phyloP scores from a whole-genome alignment of 92 coral and sea anemone genomes.

The Pocillopora grandis region DNA sequence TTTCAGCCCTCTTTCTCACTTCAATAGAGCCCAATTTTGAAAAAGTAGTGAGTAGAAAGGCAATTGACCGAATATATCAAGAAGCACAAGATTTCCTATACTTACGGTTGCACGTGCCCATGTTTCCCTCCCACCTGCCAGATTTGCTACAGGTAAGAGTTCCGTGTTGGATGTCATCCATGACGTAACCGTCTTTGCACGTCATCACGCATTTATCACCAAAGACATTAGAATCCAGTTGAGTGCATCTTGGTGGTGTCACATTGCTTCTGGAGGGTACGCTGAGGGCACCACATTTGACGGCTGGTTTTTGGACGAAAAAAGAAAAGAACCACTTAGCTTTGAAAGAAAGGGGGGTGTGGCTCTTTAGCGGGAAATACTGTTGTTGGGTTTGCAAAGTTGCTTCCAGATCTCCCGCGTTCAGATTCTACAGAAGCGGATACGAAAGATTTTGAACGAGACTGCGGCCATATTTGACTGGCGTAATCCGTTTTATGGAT shows the following conservation, averaged over 20 bases:
- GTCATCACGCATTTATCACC: constrained; percentile 64
- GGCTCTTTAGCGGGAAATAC: neutral
- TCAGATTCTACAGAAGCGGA: too few relatives aligned
- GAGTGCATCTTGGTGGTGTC: constrained; percentile 70
- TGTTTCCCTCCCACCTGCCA: constrained; percentile 55
- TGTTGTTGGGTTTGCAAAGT: too few relatives aligned
- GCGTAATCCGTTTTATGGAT: too few relatives aligned
- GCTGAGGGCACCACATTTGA: constrained; percentile 35
- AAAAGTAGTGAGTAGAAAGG: too few relatives aligned
- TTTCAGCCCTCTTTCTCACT: too few relatives aligned
- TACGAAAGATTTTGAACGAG: too few relatives aligned
- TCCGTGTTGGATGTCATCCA: constrained; percentile 37
- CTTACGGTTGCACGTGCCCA: constrained; percentile 64
- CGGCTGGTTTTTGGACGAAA: constrained; percentile 40
- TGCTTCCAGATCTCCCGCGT: too few relatives aligned
- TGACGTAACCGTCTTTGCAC: constrained; percentile 67
- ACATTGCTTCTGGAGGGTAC: constrained; percentile 52
- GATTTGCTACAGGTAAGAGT: constrained; percentile 53
- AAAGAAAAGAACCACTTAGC: neutral
- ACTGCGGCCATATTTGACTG: too few relatives aligned
- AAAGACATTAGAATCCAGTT: constrained; percentile 49
- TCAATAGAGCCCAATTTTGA: too few relatives aligned
- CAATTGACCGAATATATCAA: too few relatives aligned
- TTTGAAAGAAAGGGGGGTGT: neutral
- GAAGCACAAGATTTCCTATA: neutral